Percentiles rank a stretch among this genome's conserved stretches.
Conservation (phyloP, 1,140 invertebrate genomes). For the Lepidurus packardi region DNA sequence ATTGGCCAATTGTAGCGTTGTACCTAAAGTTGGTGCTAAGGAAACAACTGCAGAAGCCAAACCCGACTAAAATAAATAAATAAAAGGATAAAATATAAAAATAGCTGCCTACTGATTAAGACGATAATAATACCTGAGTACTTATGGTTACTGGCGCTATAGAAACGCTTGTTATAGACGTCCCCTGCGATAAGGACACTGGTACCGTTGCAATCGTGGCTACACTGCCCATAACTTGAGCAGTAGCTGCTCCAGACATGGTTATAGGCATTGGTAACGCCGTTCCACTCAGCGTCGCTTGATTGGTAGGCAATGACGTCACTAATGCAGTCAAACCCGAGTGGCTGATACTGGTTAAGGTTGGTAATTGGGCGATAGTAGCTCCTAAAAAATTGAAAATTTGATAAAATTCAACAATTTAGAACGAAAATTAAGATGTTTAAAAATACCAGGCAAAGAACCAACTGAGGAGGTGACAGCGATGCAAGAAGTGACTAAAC, state of each 20-base stretch:
- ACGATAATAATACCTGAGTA: neutral
- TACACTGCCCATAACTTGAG: conserved; percentile 42
- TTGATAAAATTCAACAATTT: neutral
- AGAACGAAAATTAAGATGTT: neutral
- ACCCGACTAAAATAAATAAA: conserved; percentile 36
- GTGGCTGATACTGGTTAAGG: conserved; percentile 36
- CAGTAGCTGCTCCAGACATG: conserved; percentile 49
- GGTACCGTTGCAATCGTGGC: conserved; percentile 53
- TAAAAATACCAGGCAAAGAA: neutral
- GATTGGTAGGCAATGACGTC: conserved; percentile 48
- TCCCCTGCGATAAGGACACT: conserved; percentile 53
- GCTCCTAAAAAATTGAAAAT: conserved; percentile 29
- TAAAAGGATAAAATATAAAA: conserved; percentile 42
- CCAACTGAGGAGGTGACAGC: conserved; percentile 23
- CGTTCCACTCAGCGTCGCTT: conserved; percentile 55
- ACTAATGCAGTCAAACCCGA: conserved; percentile 49
- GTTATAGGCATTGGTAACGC: conserved; percentile 60
- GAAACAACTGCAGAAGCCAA: conserved; percentile 40
- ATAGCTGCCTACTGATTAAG: neutral
- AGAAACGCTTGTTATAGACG: conserved; percentile 25
- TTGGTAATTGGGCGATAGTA: conserved; percentile 13
- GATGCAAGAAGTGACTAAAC: conserved; percentile 20
- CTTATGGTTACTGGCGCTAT: conserved; percentile 34
- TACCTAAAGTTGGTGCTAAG: conserved; percentile 44
- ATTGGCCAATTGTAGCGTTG: conserved; percentile 46